Conservation (phyloP, 2,888 invertebrate species). For the Cosmia trapezina region DNA sequence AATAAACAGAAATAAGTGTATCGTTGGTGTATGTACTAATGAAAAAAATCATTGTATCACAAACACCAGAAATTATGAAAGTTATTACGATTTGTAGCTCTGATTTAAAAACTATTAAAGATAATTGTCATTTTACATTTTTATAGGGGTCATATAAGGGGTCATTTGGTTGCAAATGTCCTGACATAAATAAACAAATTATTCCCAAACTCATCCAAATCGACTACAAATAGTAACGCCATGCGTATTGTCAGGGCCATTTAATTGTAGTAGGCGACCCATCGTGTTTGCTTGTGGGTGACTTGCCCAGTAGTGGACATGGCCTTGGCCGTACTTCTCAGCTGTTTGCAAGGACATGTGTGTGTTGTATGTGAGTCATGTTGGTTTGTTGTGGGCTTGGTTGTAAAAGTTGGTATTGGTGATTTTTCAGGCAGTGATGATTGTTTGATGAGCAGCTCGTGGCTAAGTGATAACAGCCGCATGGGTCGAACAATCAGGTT, state of each 20-base stretch:
- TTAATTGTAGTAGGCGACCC: constrained; percentile 61
- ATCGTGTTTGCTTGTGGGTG: constrained; percentile 51
- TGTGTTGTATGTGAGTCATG: background rate
- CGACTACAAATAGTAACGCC: constrained; percentile 44
- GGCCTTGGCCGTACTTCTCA: constrained; percentile 55
- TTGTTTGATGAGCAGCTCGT: too few species aligned
- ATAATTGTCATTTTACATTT: too few species aligned
- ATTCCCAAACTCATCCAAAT: constrained; percentile 1
- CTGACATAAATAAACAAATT: background rate
- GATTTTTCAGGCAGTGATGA: background rate
- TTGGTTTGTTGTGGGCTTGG: background rate
- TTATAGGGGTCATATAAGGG: too few species aligned
- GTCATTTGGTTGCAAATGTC: too few species aligned
- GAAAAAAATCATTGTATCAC: too few species aligned
- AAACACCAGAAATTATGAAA: too few species aligned
- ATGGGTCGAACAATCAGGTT: too few species aligned
- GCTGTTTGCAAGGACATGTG: constrained; percentile 11
- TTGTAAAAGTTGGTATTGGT: accelerated
- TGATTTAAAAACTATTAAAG: too few species aligned
- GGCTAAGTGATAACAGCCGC: too few species aligned
- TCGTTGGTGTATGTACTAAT: too few species aligned
- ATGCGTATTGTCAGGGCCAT: constrained; percentile 60
- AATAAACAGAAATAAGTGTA: too few species aligned
- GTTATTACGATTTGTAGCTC: too few species aligned
- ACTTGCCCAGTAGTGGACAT: constrained; percentile 54